phyloP scores from a whole-genome alignment of 2,888 invertebrate genomes.

The Ommatoiulus sabulosus region DNA sequence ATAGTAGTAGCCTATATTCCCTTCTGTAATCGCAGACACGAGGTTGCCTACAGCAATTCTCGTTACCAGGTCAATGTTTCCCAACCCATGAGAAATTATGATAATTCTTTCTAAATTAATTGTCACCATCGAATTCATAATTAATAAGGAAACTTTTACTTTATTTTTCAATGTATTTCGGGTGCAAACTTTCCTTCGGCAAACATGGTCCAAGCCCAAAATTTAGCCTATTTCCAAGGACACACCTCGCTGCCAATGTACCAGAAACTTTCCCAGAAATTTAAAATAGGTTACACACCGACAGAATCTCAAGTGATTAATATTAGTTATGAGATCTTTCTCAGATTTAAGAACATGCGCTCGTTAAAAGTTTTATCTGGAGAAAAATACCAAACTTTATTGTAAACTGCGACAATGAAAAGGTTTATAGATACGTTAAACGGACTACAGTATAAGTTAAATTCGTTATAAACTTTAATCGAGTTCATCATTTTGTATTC shows the following conservation, averaged over 20 bases:
- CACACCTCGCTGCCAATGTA: background rate
- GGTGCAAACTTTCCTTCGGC: background rate
- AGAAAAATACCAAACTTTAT: background rate
- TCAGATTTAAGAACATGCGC: background rate
- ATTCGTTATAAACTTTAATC: too few relatives aligned
- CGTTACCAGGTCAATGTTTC: constrained; percentile 45
- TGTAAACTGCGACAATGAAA: background rate
- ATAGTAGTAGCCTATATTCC: constrained; percentile 28
- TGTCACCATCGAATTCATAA: background rate
- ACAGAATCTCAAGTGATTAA: background rate
- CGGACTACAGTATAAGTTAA: too few relatives aligned
- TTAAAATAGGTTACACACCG: constrained; percentile 1
- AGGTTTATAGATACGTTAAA: background rate
- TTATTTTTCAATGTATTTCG: background rate
- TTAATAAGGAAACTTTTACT: background rate
- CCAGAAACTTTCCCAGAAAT: background rate
- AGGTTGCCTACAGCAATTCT: background rate
- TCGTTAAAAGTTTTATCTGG: background rate
- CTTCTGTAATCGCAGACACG: constrained; percentile 10
- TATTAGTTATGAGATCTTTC: background rate
- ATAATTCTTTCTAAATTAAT: background rate
- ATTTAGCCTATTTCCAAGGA: background rate
- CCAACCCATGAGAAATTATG: background rate
- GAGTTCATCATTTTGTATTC: background rate
- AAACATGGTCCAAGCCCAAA: background rate